Percentiles rank a stretch among this genome's conserved stretches.
Conservation (phyloP, 2,113 vertebrate species). For the Rhombomys opimus region DNA sequence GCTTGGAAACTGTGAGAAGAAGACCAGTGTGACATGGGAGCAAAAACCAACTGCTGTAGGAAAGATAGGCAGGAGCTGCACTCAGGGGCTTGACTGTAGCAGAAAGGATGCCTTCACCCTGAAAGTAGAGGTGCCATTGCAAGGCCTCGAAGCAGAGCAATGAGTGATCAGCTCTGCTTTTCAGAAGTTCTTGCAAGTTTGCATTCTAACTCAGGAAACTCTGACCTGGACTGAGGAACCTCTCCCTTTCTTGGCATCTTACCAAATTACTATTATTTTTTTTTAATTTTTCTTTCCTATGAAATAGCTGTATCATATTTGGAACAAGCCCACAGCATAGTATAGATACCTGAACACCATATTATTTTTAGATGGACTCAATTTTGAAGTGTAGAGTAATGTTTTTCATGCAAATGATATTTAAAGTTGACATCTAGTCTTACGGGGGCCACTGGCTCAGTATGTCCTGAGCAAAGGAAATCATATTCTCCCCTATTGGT, state of each 20-base stretch:
- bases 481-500: not conserved
- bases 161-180: not conserved
- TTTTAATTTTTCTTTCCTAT: constrained; percentile 28
- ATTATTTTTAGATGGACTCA: constrained; percentile 5
- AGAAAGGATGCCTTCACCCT: not conserved
- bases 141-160: not conserved
- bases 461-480: not conserved
- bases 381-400: constrained; percentile 33
- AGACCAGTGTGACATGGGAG: not conserved
- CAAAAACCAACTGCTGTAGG: not conserved
- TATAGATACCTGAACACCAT: not conserved
- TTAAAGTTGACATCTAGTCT: not conserved
- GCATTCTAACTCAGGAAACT: constrained; percentile 10
- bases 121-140: not conserved
- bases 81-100: not conserved
- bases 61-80: not conserved
- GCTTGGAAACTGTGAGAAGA: not conserved
- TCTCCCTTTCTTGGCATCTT: constrained; percentile 28
- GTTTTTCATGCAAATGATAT: not conserved
- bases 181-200: not conserved
- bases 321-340: not conserved
- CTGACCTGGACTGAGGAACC: not conserved
- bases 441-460: not conserved
- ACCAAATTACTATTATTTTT: constrained; percentile 46
- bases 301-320: constrained; percentile 31